phyloP scores from a whole-genome alignment of 2,888 invertebrate species.

The Cynaeus angustus region DNA sequence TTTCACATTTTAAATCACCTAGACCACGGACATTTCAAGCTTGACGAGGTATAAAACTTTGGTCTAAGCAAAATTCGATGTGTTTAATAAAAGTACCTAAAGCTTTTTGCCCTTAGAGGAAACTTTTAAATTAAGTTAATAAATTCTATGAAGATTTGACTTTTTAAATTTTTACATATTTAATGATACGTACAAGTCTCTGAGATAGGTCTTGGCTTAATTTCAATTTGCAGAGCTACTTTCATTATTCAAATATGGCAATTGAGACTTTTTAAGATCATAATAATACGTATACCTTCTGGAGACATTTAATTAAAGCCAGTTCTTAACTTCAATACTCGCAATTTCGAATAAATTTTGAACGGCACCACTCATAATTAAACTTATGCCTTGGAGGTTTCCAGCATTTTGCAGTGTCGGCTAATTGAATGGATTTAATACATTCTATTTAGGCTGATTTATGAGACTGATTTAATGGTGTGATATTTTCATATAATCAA shows the following conservation, averaged over 20 bases:
- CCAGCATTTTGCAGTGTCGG: conserved; percentile 40
- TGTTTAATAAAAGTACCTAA: background rate
- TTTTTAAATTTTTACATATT: conserved; percentile 45
- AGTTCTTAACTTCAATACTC: conserved; percentile 51
- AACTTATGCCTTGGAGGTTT: conserved; percentile 47
- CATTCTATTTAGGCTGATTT: conserved; percentile 48
- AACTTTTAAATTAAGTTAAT: conserved; percentile 28
- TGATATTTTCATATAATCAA: conserved; percentile 39
- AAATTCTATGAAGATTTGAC: conserved; percentile 15
- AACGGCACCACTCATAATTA: conserved; percentile 49
- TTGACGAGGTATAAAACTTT: too few relatives aligned
- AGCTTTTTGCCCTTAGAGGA: background rate
- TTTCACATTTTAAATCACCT: too few relatives aligned
- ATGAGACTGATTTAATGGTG: conserved; percentile 43
- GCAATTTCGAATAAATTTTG: conserved; percentile 50
- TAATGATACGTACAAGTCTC: conserved; percentile 26
- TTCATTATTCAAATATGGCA: conserved; percentile 47
- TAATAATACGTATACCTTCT: conserved; percentile 48
- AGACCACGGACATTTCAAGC: too few relatives aligned
- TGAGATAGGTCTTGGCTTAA: conserved; percentile 30
- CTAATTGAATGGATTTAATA: conserved; percentile 51
- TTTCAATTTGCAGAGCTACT: conserved; percentile 33
- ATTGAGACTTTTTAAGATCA: conserved; percentile 50
- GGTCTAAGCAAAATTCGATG: background rate
- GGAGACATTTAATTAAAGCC: conserved; percentile 55